phyloP scores from a whole-genome alignment of 2,113 vertebrate species.

The Nibea coibor region DNA sequence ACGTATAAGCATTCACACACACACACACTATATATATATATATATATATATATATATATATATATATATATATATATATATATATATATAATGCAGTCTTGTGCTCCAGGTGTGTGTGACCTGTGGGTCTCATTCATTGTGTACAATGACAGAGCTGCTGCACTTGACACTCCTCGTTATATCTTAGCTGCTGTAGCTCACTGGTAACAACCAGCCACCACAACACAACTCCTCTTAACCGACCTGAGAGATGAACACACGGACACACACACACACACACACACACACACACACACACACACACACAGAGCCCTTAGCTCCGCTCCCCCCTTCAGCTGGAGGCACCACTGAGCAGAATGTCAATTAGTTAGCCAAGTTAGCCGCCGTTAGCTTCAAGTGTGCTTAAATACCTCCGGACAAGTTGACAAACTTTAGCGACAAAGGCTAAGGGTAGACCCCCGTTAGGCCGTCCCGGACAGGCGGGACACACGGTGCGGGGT shows the following conservation, averaged over 20 bases:
- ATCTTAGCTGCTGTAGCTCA: neutral
- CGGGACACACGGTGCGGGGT: accelerated
- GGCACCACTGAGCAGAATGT: constrained; percentile 56
- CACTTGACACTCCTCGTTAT: constrained; percentile 47
- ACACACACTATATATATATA: too few relatives aligned
- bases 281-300: too few relatives aligned
- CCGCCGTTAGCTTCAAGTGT: constrained; percentile 45
- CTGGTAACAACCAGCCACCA: neutral
- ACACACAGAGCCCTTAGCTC: neutral
- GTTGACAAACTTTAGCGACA: neutral
- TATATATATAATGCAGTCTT: neutral
- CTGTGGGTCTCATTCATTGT: constrained; percentile 31
- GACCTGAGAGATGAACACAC: neutral
- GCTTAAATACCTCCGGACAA: neutral
- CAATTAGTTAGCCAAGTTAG: constrained; percentile 51
- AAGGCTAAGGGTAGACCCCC: neutral
- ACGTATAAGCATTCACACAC: neutral
- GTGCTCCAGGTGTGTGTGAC: neutral
- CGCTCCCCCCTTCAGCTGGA: neutral
- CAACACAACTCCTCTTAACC: neutral
- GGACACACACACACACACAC: too few relatives aligned
- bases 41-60: too few relatives aligned
- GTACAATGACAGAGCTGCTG: neutral
- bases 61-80: too few relatives aligned
- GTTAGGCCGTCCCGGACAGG: accelerated